Evolutionary conservation across 2,888 invertebrate genomes (phyloP), one percentile per base, ranked within the genome.

Genomic region (Watsonalla binaria): DNA sequence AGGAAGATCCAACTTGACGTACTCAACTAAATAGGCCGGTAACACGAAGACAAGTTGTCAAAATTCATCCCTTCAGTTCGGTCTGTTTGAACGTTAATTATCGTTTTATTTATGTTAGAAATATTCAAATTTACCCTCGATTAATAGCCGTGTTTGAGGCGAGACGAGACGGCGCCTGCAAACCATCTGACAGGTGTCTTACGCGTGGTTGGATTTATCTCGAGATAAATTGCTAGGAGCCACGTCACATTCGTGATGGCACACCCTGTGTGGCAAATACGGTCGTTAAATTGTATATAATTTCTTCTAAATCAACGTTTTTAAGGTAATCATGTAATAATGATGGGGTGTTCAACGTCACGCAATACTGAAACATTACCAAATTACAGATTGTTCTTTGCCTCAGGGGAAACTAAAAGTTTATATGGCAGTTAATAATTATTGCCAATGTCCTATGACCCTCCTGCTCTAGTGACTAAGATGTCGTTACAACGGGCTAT

Each of bases 131-230:
- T 84, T 79, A 78, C 77, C 73, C 73, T 64, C 64, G 76, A 81
- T 77, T 81, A 81, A 82, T 82, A 78, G 78, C 79, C 70, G 66
- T 63, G 74, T 65, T 67, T 70, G 68, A 74, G 79, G 78, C 74
- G 77, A 80, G 76, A 78, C 81, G 78, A 80, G 79, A 76, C 78
- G 78, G 74, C 77, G 71, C 78, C 76, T 66, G 78, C 81, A 81
- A 69, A 67, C 66, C 72, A 71, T 80, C 78, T 88, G 88, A 87
- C 87, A 87, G 86, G 84, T 86, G 85, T 80, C 84, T 79, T 78
- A 83, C 79, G 81, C 80, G 82, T 71, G 80, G 77, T 76, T 69
- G 82, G 84, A 85, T 86, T 84, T 84, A 80, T 84, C 80, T 74
- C 63, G 68, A 76, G 80, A 86, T 84, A 83, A 86, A 86, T 86